Conservation (phyloP, 2,113 vertebrate genomes). For the Jaculus jaculus region DNA sequence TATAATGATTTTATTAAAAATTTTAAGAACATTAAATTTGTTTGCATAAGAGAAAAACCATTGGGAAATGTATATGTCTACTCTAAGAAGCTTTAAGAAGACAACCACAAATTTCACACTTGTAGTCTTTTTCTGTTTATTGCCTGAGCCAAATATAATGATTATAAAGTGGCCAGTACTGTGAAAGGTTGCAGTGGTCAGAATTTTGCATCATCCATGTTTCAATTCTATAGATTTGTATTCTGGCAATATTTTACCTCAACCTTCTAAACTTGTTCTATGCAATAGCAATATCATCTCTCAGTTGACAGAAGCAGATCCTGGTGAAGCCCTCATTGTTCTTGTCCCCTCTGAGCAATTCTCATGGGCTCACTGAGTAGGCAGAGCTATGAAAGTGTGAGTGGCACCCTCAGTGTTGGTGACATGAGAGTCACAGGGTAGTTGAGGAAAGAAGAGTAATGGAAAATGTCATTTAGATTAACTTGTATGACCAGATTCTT, state of each 20-base stretch:
- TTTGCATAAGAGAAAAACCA: conserved; percentile 20
- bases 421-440: not conserved
- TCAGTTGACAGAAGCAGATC: not conserved
- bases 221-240: conserved; percentile 25
- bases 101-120: not conserved
- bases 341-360: not conserved
- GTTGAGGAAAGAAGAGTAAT: not conserved
- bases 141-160: not conserved
- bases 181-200: not conserved
- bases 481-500: not conserved
- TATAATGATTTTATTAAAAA: conserved; percentile 30
- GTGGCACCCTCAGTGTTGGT: not conserved
- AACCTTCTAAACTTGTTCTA: not conserved
- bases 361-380: not conserved
- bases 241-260: not conserved
- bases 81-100: not conserved
- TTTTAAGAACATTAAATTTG: not conserved
- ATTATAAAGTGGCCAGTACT: not conserved
- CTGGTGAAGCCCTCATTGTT: not conserved
- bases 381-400: not conserved
- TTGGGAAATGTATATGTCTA: not conserved
- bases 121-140: conserved; percentile 8
- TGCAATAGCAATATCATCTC: not conserved
- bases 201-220: not conserved
- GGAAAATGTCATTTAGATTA: not conserved